These are phyloP conservation scores for Ramphastos sulfuratus DNA, from an alignment of 2,113 vertebrate genomes.

Conservation along the genomic window DNA sequence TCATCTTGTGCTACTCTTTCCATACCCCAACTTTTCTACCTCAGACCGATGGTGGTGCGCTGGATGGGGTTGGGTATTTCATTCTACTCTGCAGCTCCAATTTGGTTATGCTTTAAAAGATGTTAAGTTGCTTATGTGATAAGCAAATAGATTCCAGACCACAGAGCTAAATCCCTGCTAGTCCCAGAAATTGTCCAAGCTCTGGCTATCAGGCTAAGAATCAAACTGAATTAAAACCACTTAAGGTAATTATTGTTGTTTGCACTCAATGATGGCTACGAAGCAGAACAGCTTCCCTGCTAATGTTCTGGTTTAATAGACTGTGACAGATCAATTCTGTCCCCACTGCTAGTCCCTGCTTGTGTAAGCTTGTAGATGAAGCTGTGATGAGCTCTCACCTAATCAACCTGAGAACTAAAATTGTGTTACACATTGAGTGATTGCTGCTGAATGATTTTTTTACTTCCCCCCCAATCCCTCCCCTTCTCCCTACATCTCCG, in stretches of 20 bases:
- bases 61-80: rapidly evolving
- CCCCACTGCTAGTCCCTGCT: background rate
- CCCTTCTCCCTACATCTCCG: background rate
- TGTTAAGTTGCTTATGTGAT: background rate
- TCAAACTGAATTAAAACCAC: background rate
- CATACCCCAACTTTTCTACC: background rate
- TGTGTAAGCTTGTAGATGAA: background rate
- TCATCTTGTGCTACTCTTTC: background rate
- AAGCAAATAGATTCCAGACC: background rate
- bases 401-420: too few relatives aligned
- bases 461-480: background rate
- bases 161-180: background rate
- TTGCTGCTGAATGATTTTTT: background rate
- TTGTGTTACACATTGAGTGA: background rate
- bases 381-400: background rate
- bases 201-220: background rate
- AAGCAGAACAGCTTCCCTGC: background rate
- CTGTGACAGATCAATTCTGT: background rate
- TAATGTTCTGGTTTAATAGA: background rate
- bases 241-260: background rate
- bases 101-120: background rate
- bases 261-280: background rate
- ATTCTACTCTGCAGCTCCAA: too few relatives aligned
- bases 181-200: background rate
- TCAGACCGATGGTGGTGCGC: background rate